Evolutionary conservation across 2,113 vertebrate species (phyloP).

Genomic region (Trematomus loennbergii): DNA sequence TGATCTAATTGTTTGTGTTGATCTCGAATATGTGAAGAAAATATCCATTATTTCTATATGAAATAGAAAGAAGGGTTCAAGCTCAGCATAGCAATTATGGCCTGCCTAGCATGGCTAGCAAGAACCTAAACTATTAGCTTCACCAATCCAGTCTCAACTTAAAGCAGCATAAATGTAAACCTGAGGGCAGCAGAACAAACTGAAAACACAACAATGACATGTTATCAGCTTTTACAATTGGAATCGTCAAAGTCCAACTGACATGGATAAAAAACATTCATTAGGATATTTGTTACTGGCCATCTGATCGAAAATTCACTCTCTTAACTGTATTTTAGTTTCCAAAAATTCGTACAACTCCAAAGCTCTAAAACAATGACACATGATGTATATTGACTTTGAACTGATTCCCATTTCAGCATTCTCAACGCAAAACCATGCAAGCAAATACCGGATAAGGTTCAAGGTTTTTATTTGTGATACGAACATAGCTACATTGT

Average conservation of each 20-base stretch:
- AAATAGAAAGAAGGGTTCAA: background rate
- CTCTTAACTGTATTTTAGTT: background rate
- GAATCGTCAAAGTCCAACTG: background rate
- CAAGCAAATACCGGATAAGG: no score
- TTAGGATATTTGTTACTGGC: background rate
- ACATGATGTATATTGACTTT: background rate
- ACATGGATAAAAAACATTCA: background rate
- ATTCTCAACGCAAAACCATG: no score
- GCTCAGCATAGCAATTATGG: background rate
- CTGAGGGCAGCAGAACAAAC: background rate
- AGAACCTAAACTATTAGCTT: background rate
- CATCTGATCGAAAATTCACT: background rate
- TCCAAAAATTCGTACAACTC: background rate
- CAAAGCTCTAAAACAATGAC: background rate
- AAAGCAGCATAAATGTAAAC: no score
- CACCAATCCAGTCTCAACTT: background rate
- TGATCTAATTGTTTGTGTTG: background rate
- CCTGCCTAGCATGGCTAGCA: no score
- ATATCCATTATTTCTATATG: background rate
- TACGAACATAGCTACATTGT: no score
- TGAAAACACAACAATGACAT: background rate
- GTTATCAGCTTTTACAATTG: background rate
- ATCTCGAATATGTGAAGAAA: background rate
- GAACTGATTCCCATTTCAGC: no score
- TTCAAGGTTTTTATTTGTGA: no score